These are phyloP conservation scores for Drosophila pruinosa DNA, from an alignment of 1,140 invertebrate species.

Conservation along the genomic window DNA sequence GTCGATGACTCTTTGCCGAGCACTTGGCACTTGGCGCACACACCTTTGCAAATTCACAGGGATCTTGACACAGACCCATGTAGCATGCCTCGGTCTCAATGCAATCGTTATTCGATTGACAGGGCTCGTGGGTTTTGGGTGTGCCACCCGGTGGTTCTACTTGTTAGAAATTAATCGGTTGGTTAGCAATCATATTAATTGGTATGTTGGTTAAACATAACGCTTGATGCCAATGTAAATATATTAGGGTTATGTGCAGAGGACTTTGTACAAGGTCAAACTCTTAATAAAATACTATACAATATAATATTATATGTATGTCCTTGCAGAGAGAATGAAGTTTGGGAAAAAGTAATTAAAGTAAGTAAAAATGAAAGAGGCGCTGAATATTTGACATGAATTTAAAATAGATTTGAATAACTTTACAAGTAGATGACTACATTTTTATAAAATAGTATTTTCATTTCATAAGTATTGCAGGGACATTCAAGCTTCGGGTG, in stretches of 20 bases:
- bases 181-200: slow-evolving; percentile 32
- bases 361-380: too few species aligned
- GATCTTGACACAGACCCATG: slow-evolving; percentile 88
- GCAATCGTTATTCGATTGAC: slow-evolving; percentile 89
- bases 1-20: slow-evolving; percentile 88
- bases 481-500: not conserved
- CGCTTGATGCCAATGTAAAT: slow-evolving; percentile 7
- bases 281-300: not conserved
- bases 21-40: slow-evolving; percentile 89
- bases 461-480: not conserved
- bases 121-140: slow-evolving; percentile 87
- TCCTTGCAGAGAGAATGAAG: not conserved
- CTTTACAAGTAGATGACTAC: too few species aligned
- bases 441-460: not conserved
- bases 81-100: slow-evolving; percentile 89
- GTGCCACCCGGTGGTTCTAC: slow-evolving; percentile 87
- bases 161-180: slow-evolving; percentile 63
- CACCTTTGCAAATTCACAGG: slow-evolving; percentile 89
- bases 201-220: slow-evolving; percentile 20
- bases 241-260: slow-evolving; percentile 10
- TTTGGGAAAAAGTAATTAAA: not conserved
- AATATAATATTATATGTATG: not conserved
- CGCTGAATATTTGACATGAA: not conserved
- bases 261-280: slow-evolving; percentile 52
- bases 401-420: not conserved